A percentile compares a stretch with the other conserved stretches of the same genome.
Evolutionary conservation across 1,140 invertebrate species (phyloP).

Genomic region (Bombus consobrinus): DNA sequence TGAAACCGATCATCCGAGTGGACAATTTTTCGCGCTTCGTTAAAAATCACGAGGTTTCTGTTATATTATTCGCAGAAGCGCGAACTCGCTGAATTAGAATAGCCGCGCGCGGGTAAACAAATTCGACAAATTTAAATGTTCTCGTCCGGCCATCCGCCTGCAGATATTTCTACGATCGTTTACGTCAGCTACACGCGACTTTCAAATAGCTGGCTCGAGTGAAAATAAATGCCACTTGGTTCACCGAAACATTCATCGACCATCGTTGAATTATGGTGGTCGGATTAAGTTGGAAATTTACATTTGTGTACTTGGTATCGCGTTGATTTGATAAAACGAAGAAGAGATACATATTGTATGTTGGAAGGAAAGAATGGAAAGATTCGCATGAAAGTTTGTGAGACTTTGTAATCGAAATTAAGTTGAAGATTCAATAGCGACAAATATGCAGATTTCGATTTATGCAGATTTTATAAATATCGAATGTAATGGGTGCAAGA

Average conservation of each 20-base stretch:
- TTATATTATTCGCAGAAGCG: background rate
- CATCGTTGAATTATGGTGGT: background rate
- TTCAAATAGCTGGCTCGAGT: background rate
- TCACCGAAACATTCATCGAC: background rate
- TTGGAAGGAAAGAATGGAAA: background rate
- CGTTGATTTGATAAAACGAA: background rate
- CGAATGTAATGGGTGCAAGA: background rate
- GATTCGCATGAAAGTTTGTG: background rate
- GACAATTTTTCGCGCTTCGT: background rate
- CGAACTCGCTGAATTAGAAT: background rate
- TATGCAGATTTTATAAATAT: background rate
- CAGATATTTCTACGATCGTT: background rate
- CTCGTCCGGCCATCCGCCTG: background rate
- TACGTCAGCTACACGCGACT: background rate
- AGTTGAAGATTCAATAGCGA: background rate
- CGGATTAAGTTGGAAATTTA: background rate
- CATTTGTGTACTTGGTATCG: background rate
- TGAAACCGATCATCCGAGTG: background rate
- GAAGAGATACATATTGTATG: background rate
- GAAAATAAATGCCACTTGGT: background rate
- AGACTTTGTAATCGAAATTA: background rate
- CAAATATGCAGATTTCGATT: no score
- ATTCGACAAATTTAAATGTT: slow-evolving; percentile 2
- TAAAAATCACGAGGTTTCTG: background rate
- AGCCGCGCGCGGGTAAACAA: background rate